These are phyloP conservation scores for Mormoops blainvillei DNA, from an alignment of 2,113 vertebrate species.

Conservation along the genomic window DNA sequence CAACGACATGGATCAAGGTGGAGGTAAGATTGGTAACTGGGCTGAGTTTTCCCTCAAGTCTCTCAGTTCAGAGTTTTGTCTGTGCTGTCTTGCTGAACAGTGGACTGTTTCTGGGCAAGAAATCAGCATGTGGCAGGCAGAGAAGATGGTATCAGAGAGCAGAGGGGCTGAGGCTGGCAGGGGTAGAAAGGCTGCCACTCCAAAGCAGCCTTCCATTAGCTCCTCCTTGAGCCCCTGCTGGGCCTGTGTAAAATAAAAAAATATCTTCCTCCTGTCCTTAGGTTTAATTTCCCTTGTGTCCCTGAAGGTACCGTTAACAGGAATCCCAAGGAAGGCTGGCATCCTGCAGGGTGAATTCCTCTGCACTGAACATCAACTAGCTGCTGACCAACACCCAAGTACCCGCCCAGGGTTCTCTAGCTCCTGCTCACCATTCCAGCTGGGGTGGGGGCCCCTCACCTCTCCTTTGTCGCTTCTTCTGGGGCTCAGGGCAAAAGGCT, in stretches of 20 bases:
- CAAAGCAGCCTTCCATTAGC: too few species aligned
- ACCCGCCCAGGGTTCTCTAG: background rate
- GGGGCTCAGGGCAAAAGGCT: background rate
- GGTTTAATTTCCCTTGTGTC: background rate
- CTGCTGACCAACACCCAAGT: background rate
- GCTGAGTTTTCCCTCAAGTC: background rate
- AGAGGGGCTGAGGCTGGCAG: background rate
- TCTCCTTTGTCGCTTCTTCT: background rate
- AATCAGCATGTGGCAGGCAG: background rate
- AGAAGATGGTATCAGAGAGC: background rate
- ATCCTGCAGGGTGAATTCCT: background rate
- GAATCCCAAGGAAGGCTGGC: background rate
- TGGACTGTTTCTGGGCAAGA: background rate
- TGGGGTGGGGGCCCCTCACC: too few species aligned
- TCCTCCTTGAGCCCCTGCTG: background rate
- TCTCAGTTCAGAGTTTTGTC: background rate
- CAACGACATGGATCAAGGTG: background rate
- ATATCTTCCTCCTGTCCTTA: background rate
- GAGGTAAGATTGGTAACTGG: background rate
- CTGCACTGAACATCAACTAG: background rate
- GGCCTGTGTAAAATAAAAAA: background rate
- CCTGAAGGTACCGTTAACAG: background rate
- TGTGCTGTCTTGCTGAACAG: background rate
- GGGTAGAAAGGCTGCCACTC: background rate
- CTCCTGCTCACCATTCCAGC: background rate